A percentile compares a stretch with the other conserved stretches of the same genome.
Evolutionary conservation across 2,888 invertebrate species (phyloP).

Genomic region (Anthophora plumipes): DNA sequence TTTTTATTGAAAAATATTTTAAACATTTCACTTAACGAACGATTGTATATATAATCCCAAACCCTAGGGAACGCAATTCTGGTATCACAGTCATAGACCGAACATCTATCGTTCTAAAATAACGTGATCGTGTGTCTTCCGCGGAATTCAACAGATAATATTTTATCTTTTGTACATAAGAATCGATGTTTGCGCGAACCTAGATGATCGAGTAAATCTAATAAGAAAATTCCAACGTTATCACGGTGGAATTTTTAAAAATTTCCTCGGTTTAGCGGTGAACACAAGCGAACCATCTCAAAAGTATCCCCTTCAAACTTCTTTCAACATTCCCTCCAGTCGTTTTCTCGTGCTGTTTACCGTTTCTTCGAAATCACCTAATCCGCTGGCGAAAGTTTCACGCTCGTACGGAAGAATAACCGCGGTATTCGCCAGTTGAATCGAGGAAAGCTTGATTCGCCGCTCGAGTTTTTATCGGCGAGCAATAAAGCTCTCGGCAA

Average conservation of each 20-base stretch:
- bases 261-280: not conserved
- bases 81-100: no score
- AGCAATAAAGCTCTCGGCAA: constrained; percentile 49
- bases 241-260: not conserved
- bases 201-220: no score
- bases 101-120: no score
- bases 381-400: not conserved
- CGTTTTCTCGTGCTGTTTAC: constrained; percentile 2
- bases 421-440: constrained; percentile 27
- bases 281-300: not conserved
- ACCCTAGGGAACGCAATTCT: no score
- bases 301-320: not conserved
- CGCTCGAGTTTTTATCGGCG: constrained; percentile 35
- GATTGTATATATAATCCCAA: no score
- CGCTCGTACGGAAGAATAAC: not conserved
- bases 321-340: not conserved
- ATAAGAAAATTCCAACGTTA: not conserved
- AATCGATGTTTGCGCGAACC: no score
- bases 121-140: no score
- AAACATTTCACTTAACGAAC: no score
- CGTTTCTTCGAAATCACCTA: not conserved
- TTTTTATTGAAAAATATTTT: no score
- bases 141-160: no score
- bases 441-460: constrained; percentile 20
- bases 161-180: no score